Evolutionary conservation across 2,797 vertebrate species (phyloP), one percentile per base, ranked within the genome.

Genomic region (Rhinogobio ventralis): DNA sequence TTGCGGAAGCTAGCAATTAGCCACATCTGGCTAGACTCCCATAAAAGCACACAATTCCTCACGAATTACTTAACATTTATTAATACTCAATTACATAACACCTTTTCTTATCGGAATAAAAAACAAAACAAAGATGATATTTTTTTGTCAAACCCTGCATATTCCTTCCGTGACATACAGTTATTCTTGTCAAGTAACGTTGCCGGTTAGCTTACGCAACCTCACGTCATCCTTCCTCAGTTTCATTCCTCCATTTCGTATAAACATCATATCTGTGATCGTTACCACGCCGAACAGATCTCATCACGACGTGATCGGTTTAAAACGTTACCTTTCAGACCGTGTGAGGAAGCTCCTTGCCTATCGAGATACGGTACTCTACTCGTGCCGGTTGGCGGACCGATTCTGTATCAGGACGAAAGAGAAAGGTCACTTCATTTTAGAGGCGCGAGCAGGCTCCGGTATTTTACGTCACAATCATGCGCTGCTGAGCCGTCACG

Each of bases 401-500:
- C n/a, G 51, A 49, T 25, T 71, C 79, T 57, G 36, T 77, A 77
- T 80, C 60, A 66, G 76, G 86, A 53, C 46, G 45, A 55, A 57
- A 57, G 25, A 76, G 79, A 76, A 90, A 90, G 89, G 89, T 90
- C 89, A 90, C 76, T 81, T 78, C 60, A 75, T 81, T 85, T 85
- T 79, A 90, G 42, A 81, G 84, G 73, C 79, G 75, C 72, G 25
- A 23, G 3, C 2, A 11, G 79, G 62, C 88, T 62, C 87, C 11
- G 20, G 30, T 67, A 33, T 28, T 81, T 81, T 72, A 86, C 89
- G 87, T 88, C 79, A 87, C 66, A 49, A 13, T 20, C 51, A 64
- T 4, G 77, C 42, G 88, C 53, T 33, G 45, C 28, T 68, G 17
- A 33, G 19, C 33, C 3, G 46, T 85, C 75, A 82, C 81, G 85